phyloP scores from a whole-genome alignment of 2,797 vertebrate species.

The Squalus acanthias region DNA sequence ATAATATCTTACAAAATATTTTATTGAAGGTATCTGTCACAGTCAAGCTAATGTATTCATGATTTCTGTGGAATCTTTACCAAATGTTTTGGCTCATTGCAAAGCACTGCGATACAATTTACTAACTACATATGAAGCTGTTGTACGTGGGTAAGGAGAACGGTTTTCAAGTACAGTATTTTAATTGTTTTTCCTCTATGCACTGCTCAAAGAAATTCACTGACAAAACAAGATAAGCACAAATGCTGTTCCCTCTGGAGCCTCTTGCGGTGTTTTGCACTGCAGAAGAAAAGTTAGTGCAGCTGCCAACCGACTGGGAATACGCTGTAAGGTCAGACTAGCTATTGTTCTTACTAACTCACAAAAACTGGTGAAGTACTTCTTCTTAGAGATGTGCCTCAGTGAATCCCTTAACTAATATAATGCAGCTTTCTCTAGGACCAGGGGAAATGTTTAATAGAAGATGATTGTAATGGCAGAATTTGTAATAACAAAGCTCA shows the following conservation, averaged over 20 bases:
- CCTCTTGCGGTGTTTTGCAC: constrained; percentile 10
- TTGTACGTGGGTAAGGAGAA: neutral
- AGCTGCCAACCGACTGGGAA: neutral
- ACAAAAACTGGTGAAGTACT: constrained; percentile 9
- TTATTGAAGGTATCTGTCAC: constrained; percentile 26
- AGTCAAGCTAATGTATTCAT: constrained; percentile 9
- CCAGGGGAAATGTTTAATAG: constrained; percentile 32
- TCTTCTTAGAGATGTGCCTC: constrained; percentile 11
- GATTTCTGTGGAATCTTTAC: neutral
- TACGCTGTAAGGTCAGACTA: neutral
- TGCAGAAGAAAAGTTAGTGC: constrained; percentile 8
- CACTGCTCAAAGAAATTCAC: neutral
- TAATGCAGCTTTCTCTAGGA: constrained; percentile 21
- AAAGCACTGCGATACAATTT: neutral
- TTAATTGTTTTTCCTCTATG: constrained; percentile 23
- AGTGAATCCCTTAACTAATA: constrained; percentile 31
- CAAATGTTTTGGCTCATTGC: constrained; percentile 2
- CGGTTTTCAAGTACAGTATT: constrained; percentile 18
- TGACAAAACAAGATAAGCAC: constrained; percentile 32
- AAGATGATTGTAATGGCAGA: constrained; percentile 34
- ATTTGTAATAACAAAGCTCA: constrained; percentile 27
- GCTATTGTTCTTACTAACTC: constrained; percentile 20
- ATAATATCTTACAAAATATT: neutral
- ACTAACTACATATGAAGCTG: neutral
- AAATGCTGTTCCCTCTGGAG: constrained; percentile 3